Conservation (phyloP, 2,113 vertebrate genomes). For the Calonectris borealis region DNA sequence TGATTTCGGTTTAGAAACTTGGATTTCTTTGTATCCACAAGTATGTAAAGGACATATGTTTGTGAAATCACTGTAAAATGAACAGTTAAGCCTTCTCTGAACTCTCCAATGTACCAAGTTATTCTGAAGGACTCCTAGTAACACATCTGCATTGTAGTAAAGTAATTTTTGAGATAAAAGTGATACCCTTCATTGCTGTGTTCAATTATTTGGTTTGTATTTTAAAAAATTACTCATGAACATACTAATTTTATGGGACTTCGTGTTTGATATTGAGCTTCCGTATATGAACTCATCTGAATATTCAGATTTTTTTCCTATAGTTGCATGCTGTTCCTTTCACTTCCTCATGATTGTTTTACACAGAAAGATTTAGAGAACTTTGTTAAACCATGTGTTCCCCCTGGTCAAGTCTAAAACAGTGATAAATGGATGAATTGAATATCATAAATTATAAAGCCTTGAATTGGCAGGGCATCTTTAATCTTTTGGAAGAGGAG, state of each 20-base stretch:
- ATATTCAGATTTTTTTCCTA: neutral
- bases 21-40: constrained; percentile 34
- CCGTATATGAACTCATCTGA: neutral
- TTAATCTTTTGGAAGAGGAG: neutral
- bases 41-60: neutral
- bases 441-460: neutral
- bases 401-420: neutral
- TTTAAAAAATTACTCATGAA: neutral
- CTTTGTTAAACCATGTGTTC: neutral
- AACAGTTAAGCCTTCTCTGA: neutral
- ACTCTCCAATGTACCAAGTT: neutral
- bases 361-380: neutral
- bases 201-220: neutral
- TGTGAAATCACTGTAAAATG: neutral
- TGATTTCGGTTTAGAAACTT: constrained; percentile 47
- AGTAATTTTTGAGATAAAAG: neutral
- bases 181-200: neutral
- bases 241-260: neutral
- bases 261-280: neutral
- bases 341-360: neutral
- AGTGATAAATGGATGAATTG: neutral
- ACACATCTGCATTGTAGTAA: neutral
- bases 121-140: neutral
- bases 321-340: neutral
- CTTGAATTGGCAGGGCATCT: neutral